phyloP scores from a whole-genome alignment of 2,797 vertebrate genomes.

The Tragopan temminckii region DNA sequence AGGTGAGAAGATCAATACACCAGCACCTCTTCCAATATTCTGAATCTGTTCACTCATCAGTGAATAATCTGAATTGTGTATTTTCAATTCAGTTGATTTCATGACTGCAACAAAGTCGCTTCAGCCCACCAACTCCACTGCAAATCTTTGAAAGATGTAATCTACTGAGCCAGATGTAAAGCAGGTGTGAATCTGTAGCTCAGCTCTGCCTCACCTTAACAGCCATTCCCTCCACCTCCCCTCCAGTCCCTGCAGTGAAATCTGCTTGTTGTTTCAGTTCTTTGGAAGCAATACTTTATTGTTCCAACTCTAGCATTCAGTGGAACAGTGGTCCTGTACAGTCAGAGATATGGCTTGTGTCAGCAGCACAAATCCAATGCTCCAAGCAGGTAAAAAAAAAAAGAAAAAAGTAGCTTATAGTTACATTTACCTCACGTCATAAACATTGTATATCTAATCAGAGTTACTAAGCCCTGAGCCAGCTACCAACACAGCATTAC shows the following conservation, averaged over 20 bases:
- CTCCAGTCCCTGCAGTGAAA: background rate
- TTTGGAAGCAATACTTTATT: constrained; percentile 13
- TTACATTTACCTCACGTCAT: background rate
- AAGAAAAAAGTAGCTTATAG: background rate
- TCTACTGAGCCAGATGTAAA: background rate
- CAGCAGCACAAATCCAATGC: constrained; percentile 33
- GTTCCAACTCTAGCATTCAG: background rate
- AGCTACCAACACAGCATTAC: background rate
- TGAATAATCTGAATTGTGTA: background rate
- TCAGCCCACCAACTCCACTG: background rate
- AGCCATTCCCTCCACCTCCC: background rate
- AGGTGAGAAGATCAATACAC: background rate
- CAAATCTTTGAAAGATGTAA: background rate
- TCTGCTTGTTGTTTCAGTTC: background rate
- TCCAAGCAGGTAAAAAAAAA: constrained; percentile 54
- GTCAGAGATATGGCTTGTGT: constrained; percentile 15
- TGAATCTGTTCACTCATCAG: background rate
- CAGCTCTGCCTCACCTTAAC: background rate
- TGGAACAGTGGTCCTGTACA: constrained; percentile 27
- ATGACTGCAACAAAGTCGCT: background rate
- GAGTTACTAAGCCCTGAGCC: constrained; percentile 56
- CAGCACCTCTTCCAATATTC: background rate
- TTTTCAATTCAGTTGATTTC: background rate
- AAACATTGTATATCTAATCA: background rate
- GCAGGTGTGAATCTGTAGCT: background rate